Base-by-base conservation (phyloP, 2,888 invertebrate genomes). In the Zootermopsis nevadensis region DNA sequence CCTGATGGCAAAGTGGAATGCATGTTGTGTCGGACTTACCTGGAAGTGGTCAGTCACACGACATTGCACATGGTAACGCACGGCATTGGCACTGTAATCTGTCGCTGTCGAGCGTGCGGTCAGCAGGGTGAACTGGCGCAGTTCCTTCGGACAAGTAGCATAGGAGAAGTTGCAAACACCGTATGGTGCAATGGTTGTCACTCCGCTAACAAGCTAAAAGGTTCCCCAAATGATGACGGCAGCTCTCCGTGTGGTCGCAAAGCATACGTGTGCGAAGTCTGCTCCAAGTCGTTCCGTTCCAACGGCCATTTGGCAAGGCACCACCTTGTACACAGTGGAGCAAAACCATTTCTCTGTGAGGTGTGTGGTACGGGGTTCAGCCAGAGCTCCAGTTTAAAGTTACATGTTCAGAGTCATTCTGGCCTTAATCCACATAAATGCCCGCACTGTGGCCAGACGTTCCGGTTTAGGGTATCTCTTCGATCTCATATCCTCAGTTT, bases 291-390 rank as follows among this genome's bases (percentile, higher is more conserved):
- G 1, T 86, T 86, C 60, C 84, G 83, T 27, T 84, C 85, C 22
- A 84, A 81, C 67, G 85, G 85, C 30, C 85, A 86, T 80, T 82
- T 86, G 30, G 84, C 83, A 33, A 83, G 86, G 24, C 87, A 87
- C 60, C 82, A 85, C 80, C 76, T 86, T 35, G 86, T 86, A 31
- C 87, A 87, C 82, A 85, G 84, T 31, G 86, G 86, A 19, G 85
- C 85, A 2, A 87, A 86, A 82, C 87, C 87, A 15, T 87, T 85
- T 42, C 81, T 86, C 2, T 86, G 87, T 77, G 85, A 87, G 79
- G 85, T 86, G 10, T 87, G 86, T 74, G 86, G 86, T 15, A 82
- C 84, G 3, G 85, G 86, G 24, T 86, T 86, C 82, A 84, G 83
- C 27, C 85, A 85, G 80, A 82, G 82, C 27, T 83, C 82, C 12